Evolutionary conservation across 2,113 vertebrate genomes (phyloP), one percentile per base, ranked within the genome.

Genomic region (Piaya cayana): DNA sequence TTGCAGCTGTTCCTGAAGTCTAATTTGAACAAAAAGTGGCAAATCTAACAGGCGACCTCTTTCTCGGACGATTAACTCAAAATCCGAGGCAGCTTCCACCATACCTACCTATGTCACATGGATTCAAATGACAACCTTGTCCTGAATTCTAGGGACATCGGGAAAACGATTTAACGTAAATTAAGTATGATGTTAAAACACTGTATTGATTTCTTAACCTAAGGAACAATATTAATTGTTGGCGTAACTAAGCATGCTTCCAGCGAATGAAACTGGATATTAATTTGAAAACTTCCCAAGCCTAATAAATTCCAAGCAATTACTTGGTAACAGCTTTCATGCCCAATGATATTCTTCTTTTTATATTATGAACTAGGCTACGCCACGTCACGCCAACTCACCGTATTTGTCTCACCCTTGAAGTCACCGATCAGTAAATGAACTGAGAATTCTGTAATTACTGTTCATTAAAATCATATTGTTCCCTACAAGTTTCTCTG

Each of bases 1-100:
- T 91, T 91, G 91, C 81, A 84, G 81, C 74, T 87, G 78, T 65
- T 91, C 65, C 59, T 67, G 7, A 89, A 95, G 45, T 58, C 25
- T 82, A 94, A 89, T 82, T 88, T 79, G 36, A 93, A 81, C 36
- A 43, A 68, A 92, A 77, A 81, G 49, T 15, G 13, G 43, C 39
- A 75, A 82, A 89, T 60, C 21, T 56, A 81, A 74, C 19, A 60
- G 60, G 56, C 2, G 3, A 43, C 21, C 83, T 92, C 68, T 91
- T 91, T 36, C 52, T 76, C 74, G 71, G 37, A 91, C 29, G 62
- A 79, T n/a, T 81, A 70, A 84, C 84, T 88, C 47, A 71, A 83
- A 95, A 72, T 64, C 30, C 5, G 58, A 75, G 34, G 70, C 69
- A 92, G 37, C 6, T 90, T 86, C 76, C 83, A 82, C 52, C 60